Conservation (phyloP, 2,797 vertebrate species). For the Xenops minutus region DNA sequence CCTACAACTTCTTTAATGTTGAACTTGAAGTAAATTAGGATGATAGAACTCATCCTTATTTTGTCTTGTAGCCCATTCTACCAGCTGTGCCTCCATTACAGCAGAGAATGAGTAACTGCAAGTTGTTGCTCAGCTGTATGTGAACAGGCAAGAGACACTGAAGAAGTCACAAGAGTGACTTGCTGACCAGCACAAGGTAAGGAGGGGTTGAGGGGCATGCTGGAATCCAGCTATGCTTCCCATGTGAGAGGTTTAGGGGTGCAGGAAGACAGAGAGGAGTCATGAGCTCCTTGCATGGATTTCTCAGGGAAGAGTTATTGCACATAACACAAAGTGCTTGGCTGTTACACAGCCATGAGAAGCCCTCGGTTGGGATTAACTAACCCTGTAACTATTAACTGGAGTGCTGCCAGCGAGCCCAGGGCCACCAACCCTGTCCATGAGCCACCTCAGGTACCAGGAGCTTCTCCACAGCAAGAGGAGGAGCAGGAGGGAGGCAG, state of each 20-base stretch:
- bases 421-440: fast-evolving
- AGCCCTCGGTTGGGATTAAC: not conserved
- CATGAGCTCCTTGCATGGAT: not conserved
- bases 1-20: not conserved
- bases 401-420: not conserved
- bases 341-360: not conserved
- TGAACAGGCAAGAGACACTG: not conserved
- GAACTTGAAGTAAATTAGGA: not conserved
- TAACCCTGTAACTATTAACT: not conserved
- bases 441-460: not conserved
- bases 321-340: not conserved
- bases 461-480: fast-evolving
- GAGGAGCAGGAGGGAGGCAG: not conserved
- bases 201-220: not conserved
- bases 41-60: not conserved
- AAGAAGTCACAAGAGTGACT: not conserved
- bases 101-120: not conserved
- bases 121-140: not conserved
- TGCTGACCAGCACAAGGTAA: not conserved
- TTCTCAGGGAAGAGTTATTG: not conserved
- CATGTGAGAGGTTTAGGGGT: not conserved
- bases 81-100: not conserved
- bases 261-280: not conserved
- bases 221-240: not conserved
- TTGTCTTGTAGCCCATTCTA: not conserved